Base-by-base conservation (phyloP, 2,888 invertebrate genomes). In the Anthophora plumipes region DNA sequence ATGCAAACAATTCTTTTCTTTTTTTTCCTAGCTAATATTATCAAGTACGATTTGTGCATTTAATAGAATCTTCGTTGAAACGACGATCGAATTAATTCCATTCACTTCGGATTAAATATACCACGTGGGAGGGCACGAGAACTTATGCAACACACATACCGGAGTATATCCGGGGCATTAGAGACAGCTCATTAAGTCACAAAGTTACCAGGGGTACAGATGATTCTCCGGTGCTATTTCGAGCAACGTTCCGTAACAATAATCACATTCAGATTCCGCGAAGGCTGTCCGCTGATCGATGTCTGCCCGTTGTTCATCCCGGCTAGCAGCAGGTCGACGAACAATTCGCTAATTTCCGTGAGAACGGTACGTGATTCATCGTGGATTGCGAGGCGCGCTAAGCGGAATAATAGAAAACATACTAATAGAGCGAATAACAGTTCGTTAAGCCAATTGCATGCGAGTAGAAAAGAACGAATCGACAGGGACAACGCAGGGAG, bases 361-460 rank as follows among this genome's bases (percentile, higher is more conserved):
- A 41, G 76, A 70, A 70, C 48, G 37, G 14, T 48, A 50, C 31
- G 64, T 48, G 78, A 76, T 61, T 71, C 80, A 25, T 37, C 77
- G 61, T 31, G 2, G 31, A 60, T 43, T 54, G 54, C 25, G 55
- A 37, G 31, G 60, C 14, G 22, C 22, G 66, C n/a, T 54, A 48
- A 17, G 7, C 41, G 41, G 46, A 73, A 69, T 66, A 52, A 77
- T 77, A 60, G 77, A 69, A 81, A 77, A 77, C 81, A 59, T 14
- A 31, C 25, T 61, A 57, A 75, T 52, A 43, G 78, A 69, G 43
- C 59, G 77, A 63, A 60, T 55, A 64, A 75, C 67, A 64, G 79
- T 64, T 77, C 73, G 80, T 76, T 77, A 80, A 80, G 77, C 52
- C 84, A 77, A 84, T 77, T 69, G 79, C 60, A 48, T 3, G 60